These are phyloP conservation scores for Petrocephalus zakoni DNA, from an alignment of 2,113 vertebrate species.

Conservation along the genomic window DNA sequence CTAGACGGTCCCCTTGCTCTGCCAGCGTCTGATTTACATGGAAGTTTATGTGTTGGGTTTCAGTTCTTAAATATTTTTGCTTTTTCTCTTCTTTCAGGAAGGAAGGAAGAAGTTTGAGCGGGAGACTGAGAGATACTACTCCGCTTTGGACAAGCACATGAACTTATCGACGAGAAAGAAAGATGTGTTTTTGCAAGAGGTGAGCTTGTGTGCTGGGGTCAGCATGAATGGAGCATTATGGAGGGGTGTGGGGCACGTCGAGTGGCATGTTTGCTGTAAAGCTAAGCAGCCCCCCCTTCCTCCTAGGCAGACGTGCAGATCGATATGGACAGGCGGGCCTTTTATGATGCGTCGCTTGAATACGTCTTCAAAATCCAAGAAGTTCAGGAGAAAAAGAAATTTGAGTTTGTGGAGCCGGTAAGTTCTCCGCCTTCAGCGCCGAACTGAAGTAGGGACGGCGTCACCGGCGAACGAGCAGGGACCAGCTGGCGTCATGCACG, in stretches of 20 bases:
- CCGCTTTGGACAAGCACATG: slow-evolving; percentile 88
- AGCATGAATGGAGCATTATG: not conserved
- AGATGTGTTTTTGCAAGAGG: slow-evolving; percentile 88
- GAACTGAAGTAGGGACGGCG: not conserved
- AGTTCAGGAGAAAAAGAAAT: slow-evolving; percentile 98
- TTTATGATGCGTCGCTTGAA: slow-evolving; percentile 90
- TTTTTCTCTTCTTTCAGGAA: slow-evolving; percentile 65
- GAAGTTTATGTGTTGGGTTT: not conserved
- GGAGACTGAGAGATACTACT: slow-evolving; percentile 92
- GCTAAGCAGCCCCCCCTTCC: slow-evolving; percentile 31
- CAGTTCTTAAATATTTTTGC: not conserved
- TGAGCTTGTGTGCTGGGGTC: slow-evolving; percentile 46
- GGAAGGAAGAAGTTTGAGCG: slow-evolving; percentile 96
- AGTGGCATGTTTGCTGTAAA: not conserved
- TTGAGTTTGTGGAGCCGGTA: slow-evolving; percentile 98
- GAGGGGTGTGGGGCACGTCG: not conserved
- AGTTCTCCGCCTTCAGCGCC: slow-evolving; percentile 25
- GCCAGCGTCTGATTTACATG: too few species aligned
- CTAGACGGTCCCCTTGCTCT: slow-evolving; percentile 56
- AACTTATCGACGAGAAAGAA: slow-evolving; percentile 91
- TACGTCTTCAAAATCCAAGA: slow-evolving; percentile 99
- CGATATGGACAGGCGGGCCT: slow-evolving; percentile 88
- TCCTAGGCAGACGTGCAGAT: slow-evolving; percentile 87
- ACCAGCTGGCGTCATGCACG: not conserved
- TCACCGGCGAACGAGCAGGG: too few species aligned